These are phyloP conservation scores for Xestia c-nigrum DNA, from an alignment of 2,888 invertebrate genomes.

Conservation along the genomic window DNA sequence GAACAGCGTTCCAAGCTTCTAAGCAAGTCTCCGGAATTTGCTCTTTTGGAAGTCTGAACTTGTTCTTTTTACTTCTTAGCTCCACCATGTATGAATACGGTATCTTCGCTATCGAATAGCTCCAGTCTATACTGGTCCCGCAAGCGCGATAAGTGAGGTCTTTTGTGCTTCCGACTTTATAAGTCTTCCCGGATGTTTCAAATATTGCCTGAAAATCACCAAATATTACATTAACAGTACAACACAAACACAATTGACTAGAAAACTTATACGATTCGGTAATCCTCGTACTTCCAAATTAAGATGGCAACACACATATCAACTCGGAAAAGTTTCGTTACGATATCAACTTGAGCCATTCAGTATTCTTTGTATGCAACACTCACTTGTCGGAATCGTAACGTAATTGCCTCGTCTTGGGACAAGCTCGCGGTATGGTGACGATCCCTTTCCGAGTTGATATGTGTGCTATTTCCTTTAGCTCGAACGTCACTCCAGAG, in stretches of 20 bases:
- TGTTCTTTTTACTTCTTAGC: conserved; percentile 81
- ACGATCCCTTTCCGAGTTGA: no score
- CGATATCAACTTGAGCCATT: no score
- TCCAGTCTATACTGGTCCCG: conserved; percentile 87
- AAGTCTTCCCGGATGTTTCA: conserved; percentile 81
- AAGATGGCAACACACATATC: no score
- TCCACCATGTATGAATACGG: conserved; percentile 87
- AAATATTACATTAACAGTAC: background rate
- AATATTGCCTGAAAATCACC: conserved; percentile 80
- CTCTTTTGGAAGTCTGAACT: conserved; percentile 81
- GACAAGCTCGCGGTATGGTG: no score
- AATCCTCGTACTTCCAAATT: background rate
- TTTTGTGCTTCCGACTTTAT: conserved; percentile 86
- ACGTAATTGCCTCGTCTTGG: no score
- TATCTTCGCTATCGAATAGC: conserved; percentile 84
- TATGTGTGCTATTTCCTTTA: no score
- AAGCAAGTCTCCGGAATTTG: conserved; percentile 82
- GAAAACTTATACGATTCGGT: background rate
- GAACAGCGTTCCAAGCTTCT: conserved; percentile 82
- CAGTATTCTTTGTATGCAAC: no score
- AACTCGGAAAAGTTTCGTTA: no score
- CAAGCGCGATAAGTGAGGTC: conserved; percentile 86
- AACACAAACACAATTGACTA: background rate
- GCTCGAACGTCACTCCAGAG: background rate
- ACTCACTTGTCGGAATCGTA: no score